Percentiles rank a stretch among this genome's conserved stretches.
Evolutionary conservation across 2,888 invertebrate genomes (phyloP).

Genomic region (Amblyjoppa fuscipennis): DNA sequence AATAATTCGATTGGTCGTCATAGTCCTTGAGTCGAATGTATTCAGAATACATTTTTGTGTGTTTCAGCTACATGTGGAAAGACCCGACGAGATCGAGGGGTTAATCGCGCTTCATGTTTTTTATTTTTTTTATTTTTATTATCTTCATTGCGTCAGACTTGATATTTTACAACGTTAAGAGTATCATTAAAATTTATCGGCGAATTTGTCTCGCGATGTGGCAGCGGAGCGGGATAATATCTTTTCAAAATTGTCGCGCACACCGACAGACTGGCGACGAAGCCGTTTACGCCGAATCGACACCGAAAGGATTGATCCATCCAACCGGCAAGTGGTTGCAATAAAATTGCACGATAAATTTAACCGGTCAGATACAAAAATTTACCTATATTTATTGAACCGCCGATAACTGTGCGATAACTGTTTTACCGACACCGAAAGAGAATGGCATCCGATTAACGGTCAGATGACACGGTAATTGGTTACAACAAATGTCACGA

Average conservation of each 20-base stretch:
- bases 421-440: neutral
- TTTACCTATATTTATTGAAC: neutral
- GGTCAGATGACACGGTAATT: too few relatives aligned
- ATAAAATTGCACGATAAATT: constrained; percentile 1
- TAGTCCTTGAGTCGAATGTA: constrained; percentile 23
- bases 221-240: neutral
- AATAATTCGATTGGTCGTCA: neutral
- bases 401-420: constrained; percentile 4
- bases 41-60: constrained; percentile 35
- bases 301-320: neutral
- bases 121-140: neutral
- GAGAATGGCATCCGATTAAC: neutral
- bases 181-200: neutral
- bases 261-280: neutral
- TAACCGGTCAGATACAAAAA: neutral
- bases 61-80: constrained; percentile 23
- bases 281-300: constrained; percentile 2
- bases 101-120: constrained; percentile 1
- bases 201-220: neutral
- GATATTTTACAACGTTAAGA: neutral
- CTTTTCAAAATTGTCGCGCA: constrained; percentile 17
- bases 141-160: constrained; percentile 19
- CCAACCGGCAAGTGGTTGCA: neutral
- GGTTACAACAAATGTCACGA: too few relatives aligned
- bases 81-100: constrained; percentile 1